Evolutionary conservation across 2,888 invertebrate genomes (phyloP).

Genomic region (Heliothis peltigera): DNA sequence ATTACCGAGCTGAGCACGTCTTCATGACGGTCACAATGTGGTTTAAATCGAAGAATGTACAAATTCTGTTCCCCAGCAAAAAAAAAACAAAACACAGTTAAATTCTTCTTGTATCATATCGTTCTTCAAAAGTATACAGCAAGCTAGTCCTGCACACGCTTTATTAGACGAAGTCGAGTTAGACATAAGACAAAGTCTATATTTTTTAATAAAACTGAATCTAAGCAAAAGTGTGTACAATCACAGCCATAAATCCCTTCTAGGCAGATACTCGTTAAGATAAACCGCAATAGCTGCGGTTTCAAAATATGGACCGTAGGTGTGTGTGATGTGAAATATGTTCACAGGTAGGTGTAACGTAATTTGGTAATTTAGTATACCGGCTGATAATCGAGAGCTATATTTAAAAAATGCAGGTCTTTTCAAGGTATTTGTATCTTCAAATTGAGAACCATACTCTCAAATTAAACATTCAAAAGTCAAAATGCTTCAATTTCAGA

Average conservation of each 20-base stretch:
- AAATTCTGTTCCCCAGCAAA: background rate
- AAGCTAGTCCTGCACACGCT: background rate
- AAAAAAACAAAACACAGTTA: no score
- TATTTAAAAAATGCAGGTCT: background rate
- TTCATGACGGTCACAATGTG: background rate
- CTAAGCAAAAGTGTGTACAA: slow-evolving; percentile 14
- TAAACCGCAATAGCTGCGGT: slow-evolving; percentile 38
- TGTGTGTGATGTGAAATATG: slow-evolving; percentile 35
- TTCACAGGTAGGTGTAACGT: slow-evolving; percentile 28
- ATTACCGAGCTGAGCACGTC: background rate
- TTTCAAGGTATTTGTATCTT: background rate
- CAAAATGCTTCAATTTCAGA: background rate
- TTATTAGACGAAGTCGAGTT: background rate
- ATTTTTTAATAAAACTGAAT: background rate
- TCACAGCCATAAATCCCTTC: slow-evolving; percentile 46
- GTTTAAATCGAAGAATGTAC: background rate
- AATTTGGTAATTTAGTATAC: slow-evolving; percentile 29
- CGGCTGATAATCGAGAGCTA: slow-evolving; percentile 13
- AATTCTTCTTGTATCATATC: no score
- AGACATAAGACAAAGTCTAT: background rate
- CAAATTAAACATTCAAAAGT: background rate
- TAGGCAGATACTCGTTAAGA: slow-evolving; percentile 52
- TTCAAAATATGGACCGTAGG: slow-evolving; percentile 43
- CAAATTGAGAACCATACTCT: no score
- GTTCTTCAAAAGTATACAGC: no score